Base-by-base conservation (phyloP, 1,140 invertebrate species). In the Ctenoplectra terminalis region DNA sequence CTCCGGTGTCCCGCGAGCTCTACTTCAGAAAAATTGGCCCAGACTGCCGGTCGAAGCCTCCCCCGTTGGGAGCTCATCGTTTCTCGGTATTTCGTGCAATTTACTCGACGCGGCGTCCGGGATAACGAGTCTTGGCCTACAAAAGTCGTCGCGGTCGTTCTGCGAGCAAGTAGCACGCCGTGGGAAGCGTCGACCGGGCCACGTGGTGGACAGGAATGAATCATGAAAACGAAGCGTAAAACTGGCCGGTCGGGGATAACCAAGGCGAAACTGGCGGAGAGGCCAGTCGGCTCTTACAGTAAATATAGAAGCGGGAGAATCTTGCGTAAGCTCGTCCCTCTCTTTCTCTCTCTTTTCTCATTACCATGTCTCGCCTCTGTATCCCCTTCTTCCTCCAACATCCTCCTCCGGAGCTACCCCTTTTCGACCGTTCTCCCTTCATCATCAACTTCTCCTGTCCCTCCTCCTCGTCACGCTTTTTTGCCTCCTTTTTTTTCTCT, bases 201-300 rank as follows among this genome's bases (percentile, higher is more conserved):
- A 83, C 82, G 69, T 83, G 82, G 82, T 83, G 77, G 61, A 70
- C 60, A 34, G 67, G 77, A 83, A 80, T 83, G 82, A 83, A 80
- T 83, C 77, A 83, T 80, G 82, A 78, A 73, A 80, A 83, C 82
- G 79, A 76, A 81, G 71, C 82, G 82, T 81, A 82, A 84, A 81
- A 81, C 72, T 71, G 78, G 60, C 72, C 48, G 31, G 40, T 52
- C 64, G 70, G 64, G 66, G 80, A 76, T 66, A 56, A 37, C 70
- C 69, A 54, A 74, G 54, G 82, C 61, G 78, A 71, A 73, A 56
- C 48, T 31, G 70, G 20, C 29, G 8, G 60, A 37, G 60, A 29
- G 8, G 48, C 29, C 46, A 50, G 75, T 48, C 37, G 63, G 40
- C 34, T 80, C 76, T 67, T 78, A 67, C 61, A 67, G 70, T 83